Conservation (phyloP, 2,888 invertebrate species). For the Lasiommata megera region DNA sequence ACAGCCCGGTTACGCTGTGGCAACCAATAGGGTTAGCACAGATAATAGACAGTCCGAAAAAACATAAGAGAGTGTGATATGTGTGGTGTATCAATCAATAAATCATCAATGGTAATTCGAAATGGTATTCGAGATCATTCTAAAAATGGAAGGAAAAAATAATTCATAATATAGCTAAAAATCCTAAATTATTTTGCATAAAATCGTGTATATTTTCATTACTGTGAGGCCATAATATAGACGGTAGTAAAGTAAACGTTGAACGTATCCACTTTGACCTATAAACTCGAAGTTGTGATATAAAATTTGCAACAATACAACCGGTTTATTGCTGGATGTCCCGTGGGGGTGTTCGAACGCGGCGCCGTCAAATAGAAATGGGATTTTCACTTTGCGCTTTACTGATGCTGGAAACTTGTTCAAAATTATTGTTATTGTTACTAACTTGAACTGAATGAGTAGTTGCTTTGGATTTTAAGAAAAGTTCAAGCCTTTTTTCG, state of each 20-base stretch:
- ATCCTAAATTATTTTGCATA: no score
- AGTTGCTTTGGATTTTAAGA: constrained; percentile 13
- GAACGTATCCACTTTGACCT: constrained; percentile 51
- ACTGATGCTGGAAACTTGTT: constrained; percentile 50
- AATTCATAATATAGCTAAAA: no score
- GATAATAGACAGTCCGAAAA: no score
- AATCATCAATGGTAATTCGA: no score
- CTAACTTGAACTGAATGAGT: constrained; percentile 40
- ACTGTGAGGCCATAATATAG: constrained; percentile 51
- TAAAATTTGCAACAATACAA: constrained; percentile 61
- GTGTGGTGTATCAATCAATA: no score
- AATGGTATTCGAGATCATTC: no score
- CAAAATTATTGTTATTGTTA: constrained; percentile 51
- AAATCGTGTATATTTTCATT: neutral
- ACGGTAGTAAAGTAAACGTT: constrained; percentile 58
- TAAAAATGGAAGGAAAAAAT: no score
- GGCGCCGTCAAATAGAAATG: constrained; percentile 59
- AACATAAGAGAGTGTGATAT: no score
- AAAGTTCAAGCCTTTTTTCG: no score
- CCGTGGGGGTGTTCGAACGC: constrained; percentile 45
- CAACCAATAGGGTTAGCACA: no score
- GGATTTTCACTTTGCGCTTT: constrained; percentile 52
- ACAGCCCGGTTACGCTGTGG: no score
- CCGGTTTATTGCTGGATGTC: constrained; percentile 53
- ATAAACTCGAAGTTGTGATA: constrained; percentile 54